Percentiles rank a stretch among this genome's conserved stretches.
These are phyloP conservation scores for Anguilla japonica DNA, from an alignment of 2,113 vertebrate genomes.

Conservation along the genomic window DNA sequence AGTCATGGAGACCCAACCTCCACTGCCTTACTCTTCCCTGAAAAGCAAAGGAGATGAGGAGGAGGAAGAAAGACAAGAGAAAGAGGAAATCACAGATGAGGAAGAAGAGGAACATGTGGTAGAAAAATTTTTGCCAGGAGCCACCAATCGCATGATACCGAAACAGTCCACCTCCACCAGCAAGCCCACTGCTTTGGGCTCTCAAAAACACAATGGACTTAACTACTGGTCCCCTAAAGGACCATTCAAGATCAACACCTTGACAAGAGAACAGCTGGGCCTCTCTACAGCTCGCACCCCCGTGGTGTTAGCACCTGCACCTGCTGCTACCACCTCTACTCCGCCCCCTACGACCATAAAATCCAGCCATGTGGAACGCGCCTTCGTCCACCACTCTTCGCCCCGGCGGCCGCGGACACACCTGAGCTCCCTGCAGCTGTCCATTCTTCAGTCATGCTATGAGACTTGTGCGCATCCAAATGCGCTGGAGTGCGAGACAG, in stretches of 20 bases:
- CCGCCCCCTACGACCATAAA: conserved; percentile 59
- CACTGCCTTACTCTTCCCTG: conserved; percentile 49
- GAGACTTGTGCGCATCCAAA: conserved; percentile 89
- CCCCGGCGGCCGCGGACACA: conserved; percentile 83
- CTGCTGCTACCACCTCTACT: conserved; percentile 33
- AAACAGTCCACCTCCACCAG: conserved; percentile 63
- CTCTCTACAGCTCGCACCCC: conserved; percentile 54
- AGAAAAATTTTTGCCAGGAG: conserved; percentile 43
- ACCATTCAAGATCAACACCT: conserved; percentile 73
- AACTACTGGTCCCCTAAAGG: conserved; percentile 70
- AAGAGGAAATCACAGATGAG: conserved; percentile 65
- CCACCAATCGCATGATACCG: conserved; percentile 66
- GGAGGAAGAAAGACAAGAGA: conserved; percentile 56
- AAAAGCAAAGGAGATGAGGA: conserved; percentile 46
- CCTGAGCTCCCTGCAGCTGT: conserved; percentile 83
- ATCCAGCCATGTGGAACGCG: conserved; percentile 62
- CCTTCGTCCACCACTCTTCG: conserved; percentile 66
- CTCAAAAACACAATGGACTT: conserved; percentile 71
- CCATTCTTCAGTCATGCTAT: conserved; percentile 87
- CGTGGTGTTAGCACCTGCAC: conserved; percentile 30
- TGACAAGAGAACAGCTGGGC: conserved; percentile 71
- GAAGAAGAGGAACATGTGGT: conserved; percentile 55
- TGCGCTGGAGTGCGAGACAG: conserved; percentile 83
- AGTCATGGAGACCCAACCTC: conserved; percentile 57
- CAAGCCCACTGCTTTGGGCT: conserved; percentile 50